Evolutionary conservation across 2,797 vertebrate genomes (phyloP).

Genomic region (Triplophysa yarkandensis): DNA sequence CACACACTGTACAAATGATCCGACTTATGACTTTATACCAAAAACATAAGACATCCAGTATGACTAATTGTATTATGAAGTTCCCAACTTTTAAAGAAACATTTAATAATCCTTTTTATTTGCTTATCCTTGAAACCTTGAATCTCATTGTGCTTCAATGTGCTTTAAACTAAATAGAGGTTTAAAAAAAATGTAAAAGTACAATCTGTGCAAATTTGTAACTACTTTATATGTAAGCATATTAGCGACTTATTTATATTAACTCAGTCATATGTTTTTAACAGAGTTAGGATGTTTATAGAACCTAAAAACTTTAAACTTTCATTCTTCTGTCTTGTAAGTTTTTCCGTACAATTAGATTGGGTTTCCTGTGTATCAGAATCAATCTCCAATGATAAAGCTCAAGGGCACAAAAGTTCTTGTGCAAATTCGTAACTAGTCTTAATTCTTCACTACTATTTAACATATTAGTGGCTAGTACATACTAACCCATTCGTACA

Average conservation of each 20-base stretch:
- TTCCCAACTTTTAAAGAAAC: slow-evolving; percentile 20
- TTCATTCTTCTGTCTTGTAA: no score
- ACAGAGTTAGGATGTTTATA: no score
- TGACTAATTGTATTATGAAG: slow-evolving; percentile 10
- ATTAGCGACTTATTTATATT: no score
- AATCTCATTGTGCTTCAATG: slow-evolving; percentile 3
- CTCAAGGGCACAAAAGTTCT: slow-evolving; percentile 10
- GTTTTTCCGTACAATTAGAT: no score
- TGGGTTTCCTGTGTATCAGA: background rate
- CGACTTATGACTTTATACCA: background rate
- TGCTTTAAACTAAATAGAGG: slow-evolving; percentile 18
- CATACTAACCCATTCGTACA: no score
- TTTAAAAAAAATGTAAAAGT: background rate
- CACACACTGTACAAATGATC: background rate
- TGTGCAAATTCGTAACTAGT: no score
- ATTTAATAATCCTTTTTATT: slow-evolving; percentile 47
- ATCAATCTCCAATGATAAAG: background rate
- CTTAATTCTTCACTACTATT: no score
- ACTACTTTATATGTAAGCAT: no score
- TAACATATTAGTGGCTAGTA: no score
- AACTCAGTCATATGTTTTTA: no score
- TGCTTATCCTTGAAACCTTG: slow-evolving; percentile 27
- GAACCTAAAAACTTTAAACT: no score
- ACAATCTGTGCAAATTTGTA: no score
- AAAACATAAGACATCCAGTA: background rate